A percentile compares a stretch with the other conserved stretches of the same genome.
phyloP scores from a whole-genome alignment of 1,140 invertebrate genomes.

The Drosophila kikkawai region DNA sequence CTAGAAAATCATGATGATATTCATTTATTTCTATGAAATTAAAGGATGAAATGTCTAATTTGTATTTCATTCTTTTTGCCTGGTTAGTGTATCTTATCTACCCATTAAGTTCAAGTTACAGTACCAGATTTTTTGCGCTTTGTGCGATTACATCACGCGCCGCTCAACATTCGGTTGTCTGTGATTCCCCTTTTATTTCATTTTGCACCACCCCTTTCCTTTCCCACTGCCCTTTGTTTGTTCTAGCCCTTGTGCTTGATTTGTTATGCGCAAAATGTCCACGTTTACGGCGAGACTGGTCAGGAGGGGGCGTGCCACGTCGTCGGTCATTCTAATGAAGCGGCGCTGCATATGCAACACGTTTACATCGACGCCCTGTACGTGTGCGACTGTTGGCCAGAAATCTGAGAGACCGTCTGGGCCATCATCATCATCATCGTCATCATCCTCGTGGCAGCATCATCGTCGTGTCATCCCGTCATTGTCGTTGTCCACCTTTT shows the following conservation, averaged over 20 bases:
- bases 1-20: not conserved
- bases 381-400: conserved; percentile 41
- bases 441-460: conserved; percentile 31
- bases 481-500: conserved; percentile 75
- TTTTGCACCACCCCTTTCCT: not conserved
- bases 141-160: conserved; percentile 78
- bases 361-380: conserved; percentile 67
- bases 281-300: conserved; percentile 71
- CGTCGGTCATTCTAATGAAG: conserved; percentile 80
- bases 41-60: not conserved
- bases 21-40: too few species aligned
- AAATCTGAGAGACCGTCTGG: conserved; percentile 67
- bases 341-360: conserved; percentile 79
- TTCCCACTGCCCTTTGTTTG: conserved; percentile 29
- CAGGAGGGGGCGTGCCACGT: conserved; percentile 63
- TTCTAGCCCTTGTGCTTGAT: conserved; percentile 70
- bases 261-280: conserved; percentile 82
- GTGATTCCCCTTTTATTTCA: conserved; percentile 66
- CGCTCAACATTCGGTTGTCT: conserved; percentile 78
- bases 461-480: conserved; percentile 57
- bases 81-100: conserved; percentile 36
- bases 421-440: conserved; percentile 23
- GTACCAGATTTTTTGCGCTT: conserved; percentile 32
- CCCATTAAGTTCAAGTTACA: not conserved
- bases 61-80: too few species aligned